Base-by-base conservation (phyloP, 2,888 invertebrate genomes). In the Elgonia sp. region DNA sequence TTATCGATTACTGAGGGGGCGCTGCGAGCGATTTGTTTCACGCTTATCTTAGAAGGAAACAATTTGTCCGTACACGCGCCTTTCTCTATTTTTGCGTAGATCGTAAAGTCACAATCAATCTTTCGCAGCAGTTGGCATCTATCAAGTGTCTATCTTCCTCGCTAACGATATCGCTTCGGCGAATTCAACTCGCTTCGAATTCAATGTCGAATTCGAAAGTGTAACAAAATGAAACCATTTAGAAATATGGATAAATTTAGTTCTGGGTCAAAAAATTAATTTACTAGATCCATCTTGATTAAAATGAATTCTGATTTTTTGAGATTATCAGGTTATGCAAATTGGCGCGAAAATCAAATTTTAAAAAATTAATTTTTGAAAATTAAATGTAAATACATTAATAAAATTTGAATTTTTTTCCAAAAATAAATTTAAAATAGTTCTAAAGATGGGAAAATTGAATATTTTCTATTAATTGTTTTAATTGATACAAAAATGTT, bases 131-230 rank as follows among this genome's bases (percentile, higher is more conserved):
- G 82, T 79, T 87, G 84, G 80, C 75, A 87, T 84, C 79, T 86
- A 89, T 89, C 89, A 89, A 87, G 84, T 77, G 89, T 87, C 89
- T 86, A 81, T 83, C 87, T 88, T 77, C 81, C 70, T 60, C 84
- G 81, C 87, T 83, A 86, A 86, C 83, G 87, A 86, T 89, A 84
- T 86, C 81, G 85, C 87, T 65, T 87, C 69, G 65, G n/a, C 53
- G 83, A 62, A 80, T 87, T 81, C 76, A 84, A 86, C 82, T 86
- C 73, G 73, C 70, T 53, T 85, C 83, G 60, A 85, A 84, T 84
- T 80, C 85, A 88, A 84, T 82, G 85, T 65, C 60, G 65, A 85
- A 84, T 86, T 86, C 84, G 86, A 86, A 88, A 89, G 79, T 88
- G 81, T 75, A 77, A 84, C 82, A 87, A 88, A 89, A 84, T 88